Base-by-base conservation (phyloP, 2,113 vertebrate genomes). In the Petrocephalus microphthalmus region DNA sequence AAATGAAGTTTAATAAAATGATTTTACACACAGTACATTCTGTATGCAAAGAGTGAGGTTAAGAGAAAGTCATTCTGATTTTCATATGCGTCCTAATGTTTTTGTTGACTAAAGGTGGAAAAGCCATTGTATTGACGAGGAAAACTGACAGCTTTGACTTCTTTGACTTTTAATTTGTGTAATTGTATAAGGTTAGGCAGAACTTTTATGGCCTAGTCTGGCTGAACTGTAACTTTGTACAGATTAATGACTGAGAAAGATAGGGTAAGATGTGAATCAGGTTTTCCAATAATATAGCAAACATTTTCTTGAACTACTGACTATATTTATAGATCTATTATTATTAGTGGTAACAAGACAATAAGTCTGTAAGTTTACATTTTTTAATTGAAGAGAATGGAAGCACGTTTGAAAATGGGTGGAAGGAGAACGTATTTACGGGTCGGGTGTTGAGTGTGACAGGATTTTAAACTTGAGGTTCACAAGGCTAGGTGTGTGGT, bases 311-410 rank as follows among this genome's bases (percentile, higher is more conserved):
- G 51, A 71, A 81, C 29, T 51, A 20, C 74, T 56, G 22, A 42
- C 13, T 87, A 87, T 87, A 54, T 78, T 88, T 88, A 54, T 60
- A 57, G 56, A 86, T 64, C 53, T 33, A 82, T 49, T 83, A 42
- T 71, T 88, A 82, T 51, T 82, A 82, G 71, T 57, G 71, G 74
- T 52, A 82, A 56, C 20, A 45, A 81, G 71, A 87, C 71, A 81
- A 54, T 88, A 51, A 37, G 87, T 33, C 47, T 82, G 51, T 56
- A 64, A 53, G 52, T 56, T 88, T 81, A 42, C 29, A 54, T 85
- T 53, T 53, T n/a, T 86, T 15, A n/a, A 86, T 64, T 60, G 20
- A 64, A 60, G 54, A n/a, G 54, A 86, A 56, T 85, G 49, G 84
- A 33, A 86, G 54, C 53, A n/a, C 25, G 84, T 37, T 45, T 86